Base-by-base conservation (phyloP, 2,888 invertebrate genomes). In the Epistrophe grossulariae region DNA sequence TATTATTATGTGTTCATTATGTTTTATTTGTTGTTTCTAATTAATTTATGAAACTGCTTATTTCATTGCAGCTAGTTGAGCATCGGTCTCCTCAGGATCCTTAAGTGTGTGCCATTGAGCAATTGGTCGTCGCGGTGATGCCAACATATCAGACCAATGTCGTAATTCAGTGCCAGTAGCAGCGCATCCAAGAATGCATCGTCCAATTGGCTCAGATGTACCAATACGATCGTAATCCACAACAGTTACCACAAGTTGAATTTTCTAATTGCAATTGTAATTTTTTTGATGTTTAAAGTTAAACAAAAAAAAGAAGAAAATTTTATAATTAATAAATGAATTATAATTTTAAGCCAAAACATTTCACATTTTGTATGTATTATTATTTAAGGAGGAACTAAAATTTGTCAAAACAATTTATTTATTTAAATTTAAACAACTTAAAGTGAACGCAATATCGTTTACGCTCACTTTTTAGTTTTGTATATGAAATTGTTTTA, bases 191-290 rank as follows among this genome's bases (percentile, higher is more conserved):
- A 99, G 95, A 89, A 99, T 96, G 89, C 98, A 98, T 94, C 98
- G 97, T 89, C 99, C 99, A 93, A 99, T 99, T 70, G 99, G 99
- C 94, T 99, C 99, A 91, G 99, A 99, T 80, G 99, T 99, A 89
- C 99, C 99, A 94, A 99, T 99, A 93, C 99, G 97, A 94, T 99
- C 99, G 94, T 99, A 99, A 94, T 99, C 99, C 94, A 99, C 99
- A 93, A 99, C 99, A 88, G 99, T 99, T 92, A 99, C 97, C 94
- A 98, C 97, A 95, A 99, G 95, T 94, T 99, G 98, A 93, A 99
- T 99, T 97, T 99, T 99, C 99, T 99, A 92, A 43, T 72, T 55
- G 60, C 68, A 84, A 77, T 24, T 81, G 31, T 43, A 15, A 13
- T 79, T 66, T 57, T 55, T 45, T 68, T 66, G 60, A 6, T 55